Conservation (phyloP, 1,140 invertebrate species). For the Eueides isabella region DNA sequence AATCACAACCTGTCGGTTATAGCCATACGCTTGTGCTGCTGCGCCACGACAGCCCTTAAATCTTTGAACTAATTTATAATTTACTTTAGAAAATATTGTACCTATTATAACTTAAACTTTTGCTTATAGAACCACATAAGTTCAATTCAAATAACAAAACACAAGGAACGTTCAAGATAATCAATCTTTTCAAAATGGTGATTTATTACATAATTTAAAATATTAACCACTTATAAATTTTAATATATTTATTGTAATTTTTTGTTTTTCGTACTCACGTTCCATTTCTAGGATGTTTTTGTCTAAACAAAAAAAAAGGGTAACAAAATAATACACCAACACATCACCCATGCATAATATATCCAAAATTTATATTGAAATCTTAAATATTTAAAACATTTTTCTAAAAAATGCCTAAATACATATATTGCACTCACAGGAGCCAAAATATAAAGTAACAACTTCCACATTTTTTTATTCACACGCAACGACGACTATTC, state of each 20-base stretch:
- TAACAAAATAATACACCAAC: neutral
- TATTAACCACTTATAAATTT: neutral
- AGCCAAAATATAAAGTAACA: neutral
- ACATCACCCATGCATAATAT: neutral
- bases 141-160: too few species aligned
- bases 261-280: neutral
- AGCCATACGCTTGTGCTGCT: too few species aligned
- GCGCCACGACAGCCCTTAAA: too few species aligned
- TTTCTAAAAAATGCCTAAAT: neutral
- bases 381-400: neutral
- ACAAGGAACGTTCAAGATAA: too few species aligned
- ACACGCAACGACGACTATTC: neutral
- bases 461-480: neutral
- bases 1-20: too few species aligned
- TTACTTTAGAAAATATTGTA: too few species aligned
- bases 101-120: too few species aligned
- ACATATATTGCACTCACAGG: neutral
- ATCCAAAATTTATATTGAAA: constrained; percentile 6
- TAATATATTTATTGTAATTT: neutral
- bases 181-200: too few species aligned
- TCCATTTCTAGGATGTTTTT: neutral
- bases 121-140: too few species aligned
- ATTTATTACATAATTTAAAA: too few species aligned
- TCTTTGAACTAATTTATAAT: too few species aligned
- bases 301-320: neutral